Percentiles rank a stretch among this genome's conserved stretches.
These are phyloP conservation scores for Eubasilissa splendida DNA, from an alignment of 2,888 invertebrate genomes.

Conservation along the genomic window DNA sequence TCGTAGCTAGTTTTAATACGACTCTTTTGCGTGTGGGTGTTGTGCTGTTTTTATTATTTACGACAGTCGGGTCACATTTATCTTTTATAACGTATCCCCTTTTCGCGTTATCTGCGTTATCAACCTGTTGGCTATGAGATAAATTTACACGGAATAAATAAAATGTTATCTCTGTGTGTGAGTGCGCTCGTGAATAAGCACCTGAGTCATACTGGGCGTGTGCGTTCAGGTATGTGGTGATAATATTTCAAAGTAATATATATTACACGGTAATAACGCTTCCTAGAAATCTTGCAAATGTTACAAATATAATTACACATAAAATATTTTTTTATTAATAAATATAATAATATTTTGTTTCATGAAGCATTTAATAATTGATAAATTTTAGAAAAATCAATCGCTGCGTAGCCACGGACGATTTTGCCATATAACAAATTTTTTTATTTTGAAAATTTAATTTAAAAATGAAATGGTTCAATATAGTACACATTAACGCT, in stretches of 20 bases:
- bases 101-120: constrained; percentile 28
- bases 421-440: too few relatives aligned
- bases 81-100: constrained; percentile 2
- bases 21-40: background rate
- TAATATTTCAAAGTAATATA: background rate
- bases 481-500: too few relatives aligned
- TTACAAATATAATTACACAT: too few relatives aligned
- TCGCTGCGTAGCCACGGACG: too few relatives aligned
- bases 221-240: background rate
- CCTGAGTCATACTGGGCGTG: constrained; percentile 26
- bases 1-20: background rate
- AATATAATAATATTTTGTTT: too few relatives aligned
- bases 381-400: too few relatives aligned
- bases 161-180: background rate
- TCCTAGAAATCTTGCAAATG: too few relatives aligned
- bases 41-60: background rate
- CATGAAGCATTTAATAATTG: too few relatives aligned
- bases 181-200: constrained; percentile 12
- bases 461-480: too few relatives aligned
- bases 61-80: background rate
- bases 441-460: too few relatives aligned
- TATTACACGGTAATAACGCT: too few relatives aligned
- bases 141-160: constrained; percentile 26
- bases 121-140: constrained; percentile 22
- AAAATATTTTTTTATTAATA: too few relatives aligned